Percentiles rank a stretch among this genome's conserved stretches.
Evolutionary conservation across 2,797 vertebrate genomes (phyloP).

Genomic region (Tolypeutes matacus): DNA sequence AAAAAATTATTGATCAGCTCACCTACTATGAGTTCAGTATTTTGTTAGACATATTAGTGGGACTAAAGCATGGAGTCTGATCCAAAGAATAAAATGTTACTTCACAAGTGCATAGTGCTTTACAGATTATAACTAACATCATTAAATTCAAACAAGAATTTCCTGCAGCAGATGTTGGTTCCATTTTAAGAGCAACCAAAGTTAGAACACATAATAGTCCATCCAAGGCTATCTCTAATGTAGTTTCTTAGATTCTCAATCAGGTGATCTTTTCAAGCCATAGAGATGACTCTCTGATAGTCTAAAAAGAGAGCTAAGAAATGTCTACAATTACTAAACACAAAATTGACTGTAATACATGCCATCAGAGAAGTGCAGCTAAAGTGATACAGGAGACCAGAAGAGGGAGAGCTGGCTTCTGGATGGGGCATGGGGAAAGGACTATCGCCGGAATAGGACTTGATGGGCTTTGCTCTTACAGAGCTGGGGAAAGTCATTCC

Average conservation of each 20-base stretch:
- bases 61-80: not conserved
- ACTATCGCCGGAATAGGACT: not conserved
- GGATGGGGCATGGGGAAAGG: too few species aligned
- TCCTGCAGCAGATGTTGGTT: not conserved
- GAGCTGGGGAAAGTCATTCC: not conserved
- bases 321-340: not conserved
- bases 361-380: not conserved
- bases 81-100: not conserved
- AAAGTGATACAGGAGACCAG: not conserved
- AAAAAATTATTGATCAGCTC: not conserved
- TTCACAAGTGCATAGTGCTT: not conserved
- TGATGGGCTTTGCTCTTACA: not conserved
- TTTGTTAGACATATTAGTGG: not conserved
- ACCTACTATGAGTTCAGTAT: not conserved
- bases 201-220: not conserved
- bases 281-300: not conserved
- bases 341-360: not conserved
- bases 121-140: not conserved
- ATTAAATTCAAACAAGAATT: not conserved
- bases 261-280: not conserved
- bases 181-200: not conserved
- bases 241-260: not conserved
- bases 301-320: not conserved
- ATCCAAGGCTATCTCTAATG: not conserved
- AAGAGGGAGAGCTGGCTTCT: not conserved